A percentile compares a stretch with the other conserved stretches of the same genome.
Conservation (phyloP, 2,113 vertebrate species). For the Calonectris borealis region DNA sequence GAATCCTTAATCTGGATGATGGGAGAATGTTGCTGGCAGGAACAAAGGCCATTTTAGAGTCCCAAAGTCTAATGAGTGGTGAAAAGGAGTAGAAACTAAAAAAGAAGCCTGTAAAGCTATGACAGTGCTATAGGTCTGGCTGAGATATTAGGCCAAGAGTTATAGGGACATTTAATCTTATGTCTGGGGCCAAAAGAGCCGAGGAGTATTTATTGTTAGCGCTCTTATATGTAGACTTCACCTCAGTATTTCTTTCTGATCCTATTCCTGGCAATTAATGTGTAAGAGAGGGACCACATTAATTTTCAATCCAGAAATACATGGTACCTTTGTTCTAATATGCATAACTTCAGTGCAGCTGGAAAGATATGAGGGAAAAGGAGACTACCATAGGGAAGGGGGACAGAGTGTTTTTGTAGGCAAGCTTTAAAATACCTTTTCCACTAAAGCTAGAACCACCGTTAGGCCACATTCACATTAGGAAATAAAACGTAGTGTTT, state of each 20-base stretch:
- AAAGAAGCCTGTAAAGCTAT: neutral
- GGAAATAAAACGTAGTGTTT: neutral
- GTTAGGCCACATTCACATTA: neutral
- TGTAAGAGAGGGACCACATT: neutral
- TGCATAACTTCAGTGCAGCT: neutral
- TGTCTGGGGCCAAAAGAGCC: neutral
- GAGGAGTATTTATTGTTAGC: conserved; percentile 30
- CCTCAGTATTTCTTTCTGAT: conserved; percentile 18
- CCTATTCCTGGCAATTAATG: neutral
- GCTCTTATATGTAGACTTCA: neutral
- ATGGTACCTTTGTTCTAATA: neutral
- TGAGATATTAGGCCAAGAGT: conserved; percentile 2
- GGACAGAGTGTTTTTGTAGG: neutral
- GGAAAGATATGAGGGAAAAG: neutral
- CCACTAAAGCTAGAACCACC: neutral
- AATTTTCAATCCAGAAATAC: conserved; percentile 11
- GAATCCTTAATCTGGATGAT: conserved; percentile 22
- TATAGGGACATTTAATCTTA: conserved; percentile 7
- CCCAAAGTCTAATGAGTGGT: neutral
- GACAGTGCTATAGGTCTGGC: neutral
- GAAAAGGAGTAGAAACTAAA: neutral
- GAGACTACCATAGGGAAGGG: neutral
- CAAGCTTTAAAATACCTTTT: neutral
- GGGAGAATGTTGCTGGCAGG: neutral
- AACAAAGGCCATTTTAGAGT: neutral